Base-by-base conservation (phyloP, 2,888 invertebrate species). In the Lobophora halterata region DNA sequence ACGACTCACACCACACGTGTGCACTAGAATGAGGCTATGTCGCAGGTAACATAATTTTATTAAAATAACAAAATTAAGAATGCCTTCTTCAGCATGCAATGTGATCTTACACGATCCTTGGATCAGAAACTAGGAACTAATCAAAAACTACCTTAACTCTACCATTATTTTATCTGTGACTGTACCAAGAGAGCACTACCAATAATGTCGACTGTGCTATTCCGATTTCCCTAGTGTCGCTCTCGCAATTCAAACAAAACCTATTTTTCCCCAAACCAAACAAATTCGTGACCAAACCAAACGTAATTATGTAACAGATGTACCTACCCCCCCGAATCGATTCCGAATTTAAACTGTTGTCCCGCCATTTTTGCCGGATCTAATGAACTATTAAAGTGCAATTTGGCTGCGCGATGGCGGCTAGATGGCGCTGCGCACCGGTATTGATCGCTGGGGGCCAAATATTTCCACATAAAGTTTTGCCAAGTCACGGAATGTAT, bases 331-430 rank as follows among this genome's bases (percentile, higher is more conserved):
- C 65, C 59, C 70, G 63, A 82, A 86, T 86, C 86, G 74, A 87
- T 87, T 71, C 82, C 74, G 75, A 83, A 83, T 86, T 87, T 83
- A 86, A 87, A 85, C 80, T 74, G 76, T 70, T 60, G 66, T 71
- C 79, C 82, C 80, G 78, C 83, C 85, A 85, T 86, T 85, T 85
- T 82, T 83, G 80, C 67, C 65, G 74, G 81, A 83, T 83, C 86
- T 87, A 86, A 87, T 87, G 86, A 86, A 87, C 86, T 87, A 87
- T 87, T 87, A 87, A 86, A 87, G 65, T 87, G 86, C 79, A 85
- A 87, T 86, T 87, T 85, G 75, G 79, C 77, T 87, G 86, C 86
- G 86, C 86, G 85, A 74, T 77, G 73, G 73, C 57, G 55, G 70
- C 66, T 83, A 83, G 85, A 81, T 83, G 83, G 78, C 85, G 80